Evolutionary conservation across 2,797 vertebrate genomes (phyloP).

Genomic region (Lagocephalus sceleratus): DNA sequence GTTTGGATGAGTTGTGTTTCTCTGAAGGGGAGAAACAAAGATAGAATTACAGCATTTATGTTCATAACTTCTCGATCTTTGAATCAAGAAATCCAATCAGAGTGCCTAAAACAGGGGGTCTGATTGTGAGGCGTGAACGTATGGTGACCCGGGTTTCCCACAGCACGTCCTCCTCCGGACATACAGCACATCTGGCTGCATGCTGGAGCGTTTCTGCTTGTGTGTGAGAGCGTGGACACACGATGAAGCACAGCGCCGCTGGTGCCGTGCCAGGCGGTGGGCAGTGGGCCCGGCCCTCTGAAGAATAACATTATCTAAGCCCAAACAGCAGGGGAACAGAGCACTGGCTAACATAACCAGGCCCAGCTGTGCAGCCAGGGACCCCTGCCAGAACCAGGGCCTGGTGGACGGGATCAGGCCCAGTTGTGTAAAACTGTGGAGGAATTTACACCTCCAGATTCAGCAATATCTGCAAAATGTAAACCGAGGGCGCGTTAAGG

Average conservation of each 20-base stretch:
- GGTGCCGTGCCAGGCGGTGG: conserved; percentile 35
- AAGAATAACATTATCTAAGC: conserved; percentile 77
- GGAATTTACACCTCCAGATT: too few relatives aligned
- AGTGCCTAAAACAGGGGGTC: too few relatives aligned
- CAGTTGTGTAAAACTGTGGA: background rate
- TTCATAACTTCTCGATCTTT: conserved; percentile 22
- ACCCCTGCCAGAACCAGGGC: conserved; percentile 50
- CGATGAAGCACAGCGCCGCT: conserved; percentile 10
- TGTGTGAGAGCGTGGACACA: conserved; percentile 18
- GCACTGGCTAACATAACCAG: conserved; percentile 52
- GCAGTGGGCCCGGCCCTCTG: conserved; percentile 60
- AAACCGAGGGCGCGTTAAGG: too few relatives aligned
- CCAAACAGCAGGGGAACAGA: conserved; percentile 61
- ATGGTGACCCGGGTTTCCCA: conserved; percentile 4
- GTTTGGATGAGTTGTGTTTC: conserved; percentile 49
- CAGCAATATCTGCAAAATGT: too few relatives aligned
- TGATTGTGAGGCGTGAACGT: too few relatives aligned
- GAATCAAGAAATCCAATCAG: conserved; percentile 2
- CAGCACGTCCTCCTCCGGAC: conserved; percentile 4
- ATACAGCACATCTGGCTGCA: conserved; percentile 26
- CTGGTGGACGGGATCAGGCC: conserved; percentile 1
- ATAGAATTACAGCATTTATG: conserved; percentile 41
- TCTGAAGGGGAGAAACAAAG: conserved; percentile 27
- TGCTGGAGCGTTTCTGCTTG: conserved; percentile 1
- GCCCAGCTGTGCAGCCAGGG: conserved; percentile 66